These are phyloP conservation scores for Heptranchias perlo DNA, from an alignment of 2,113 vertebrate species.

Conservation along the genomic window DNA sequence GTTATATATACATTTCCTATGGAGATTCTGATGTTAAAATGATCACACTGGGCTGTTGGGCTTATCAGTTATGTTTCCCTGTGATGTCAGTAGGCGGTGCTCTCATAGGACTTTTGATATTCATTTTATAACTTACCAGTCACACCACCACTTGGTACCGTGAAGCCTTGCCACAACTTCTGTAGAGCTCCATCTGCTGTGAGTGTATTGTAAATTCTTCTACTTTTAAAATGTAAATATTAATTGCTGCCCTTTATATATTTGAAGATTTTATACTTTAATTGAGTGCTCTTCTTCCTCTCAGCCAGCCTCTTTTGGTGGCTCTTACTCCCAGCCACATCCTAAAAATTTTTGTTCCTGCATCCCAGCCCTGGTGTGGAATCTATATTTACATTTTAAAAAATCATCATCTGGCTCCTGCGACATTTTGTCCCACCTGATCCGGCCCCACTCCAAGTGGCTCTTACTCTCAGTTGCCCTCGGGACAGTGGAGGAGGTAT, in stretches of 20 bases:
- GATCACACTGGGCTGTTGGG: not conserved
- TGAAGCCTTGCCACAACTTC: not conserved
- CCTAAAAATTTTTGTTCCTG: not conserved
- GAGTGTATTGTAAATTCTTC: not conserved
- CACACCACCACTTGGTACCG: not conserved
- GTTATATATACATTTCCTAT: not conserved
- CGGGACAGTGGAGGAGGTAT: too few species aligned
- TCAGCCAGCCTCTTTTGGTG: not conserved
- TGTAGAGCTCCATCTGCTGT: not conserved
- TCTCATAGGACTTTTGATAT: not conserved
- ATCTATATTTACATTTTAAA: not conserved
- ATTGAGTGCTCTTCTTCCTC: not conserved
- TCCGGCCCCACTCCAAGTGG: too few species aligned
- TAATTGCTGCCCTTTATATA: not conserved
- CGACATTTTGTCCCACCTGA: too few species aligned
- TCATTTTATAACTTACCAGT: not conserved
- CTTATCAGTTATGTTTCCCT: not conserved
- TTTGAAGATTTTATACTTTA: not conserved
- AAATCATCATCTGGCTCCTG: not conserved
- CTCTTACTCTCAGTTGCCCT: too few species aligned
- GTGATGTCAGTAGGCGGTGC: not conserved
- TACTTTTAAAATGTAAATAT: not conserved
- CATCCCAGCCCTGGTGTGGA: not conserved
- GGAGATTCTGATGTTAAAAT: not conserved
- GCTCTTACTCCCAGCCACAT: not conserved